phyloP scores from a whole-genome alignment of 2,113 vertebrate species.

The Callithrix jacchus region DNA sequence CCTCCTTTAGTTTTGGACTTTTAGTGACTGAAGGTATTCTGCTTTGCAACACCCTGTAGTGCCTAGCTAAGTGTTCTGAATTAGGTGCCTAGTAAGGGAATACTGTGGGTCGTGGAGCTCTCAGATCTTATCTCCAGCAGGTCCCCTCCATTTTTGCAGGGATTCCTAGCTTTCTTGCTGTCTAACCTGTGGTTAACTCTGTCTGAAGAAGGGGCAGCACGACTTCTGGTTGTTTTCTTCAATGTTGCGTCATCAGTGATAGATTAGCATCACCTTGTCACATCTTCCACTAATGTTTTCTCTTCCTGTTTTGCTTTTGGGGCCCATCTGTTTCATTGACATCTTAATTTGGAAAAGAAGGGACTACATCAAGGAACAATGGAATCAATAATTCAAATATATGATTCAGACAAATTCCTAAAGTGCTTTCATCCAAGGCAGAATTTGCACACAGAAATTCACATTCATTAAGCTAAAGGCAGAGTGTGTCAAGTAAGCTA shows the following conservation, averaged over 20 bases:
- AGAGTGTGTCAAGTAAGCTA: neutral
- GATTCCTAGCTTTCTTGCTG: neutral
- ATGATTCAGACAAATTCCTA: conserved; percentile 51
- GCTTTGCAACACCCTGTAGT: neutral
- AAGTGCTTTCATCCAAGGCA: conserved; percentile 40
- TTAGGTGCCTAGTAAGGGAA: neutral
- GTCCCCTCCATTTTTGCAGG: neutral
- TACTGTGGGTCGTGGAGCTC: neutral
- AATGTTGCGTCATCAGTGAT: neutral
- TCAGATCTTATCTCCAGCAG: neutral
- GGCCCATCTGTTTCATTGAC: conserved; percentile 44
- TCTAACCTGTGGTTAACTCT: neutral
- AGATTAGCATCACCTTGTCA: neutral
- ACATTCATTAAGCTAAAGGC: conserved; percentile 51
- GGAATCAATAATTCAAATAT: conserved; percentile 50
- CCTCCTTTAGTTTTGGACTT: neutral
- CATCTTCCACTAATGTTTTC: neutral
- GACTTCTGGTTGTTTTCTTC: neutral
- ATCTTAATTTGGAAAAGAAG: conserved; percentile 68
- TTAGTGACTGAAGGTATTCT: neutral
- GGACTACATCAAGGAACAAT: conserved; percentile 24
- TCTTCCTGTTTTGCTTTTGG: conserved; percentile 31
- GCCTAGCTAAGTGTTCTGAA: neutral
- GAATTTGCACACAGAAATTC: conserved; percentile 63
- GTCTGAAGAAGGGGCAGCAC: neutral